Percentiles rank a stretch among this genome's conserved stretches.
Evolutionary conservation across 2,888 invertebrate genomes (phyloP).

Genomic region (Pammene aurita): DNA sequence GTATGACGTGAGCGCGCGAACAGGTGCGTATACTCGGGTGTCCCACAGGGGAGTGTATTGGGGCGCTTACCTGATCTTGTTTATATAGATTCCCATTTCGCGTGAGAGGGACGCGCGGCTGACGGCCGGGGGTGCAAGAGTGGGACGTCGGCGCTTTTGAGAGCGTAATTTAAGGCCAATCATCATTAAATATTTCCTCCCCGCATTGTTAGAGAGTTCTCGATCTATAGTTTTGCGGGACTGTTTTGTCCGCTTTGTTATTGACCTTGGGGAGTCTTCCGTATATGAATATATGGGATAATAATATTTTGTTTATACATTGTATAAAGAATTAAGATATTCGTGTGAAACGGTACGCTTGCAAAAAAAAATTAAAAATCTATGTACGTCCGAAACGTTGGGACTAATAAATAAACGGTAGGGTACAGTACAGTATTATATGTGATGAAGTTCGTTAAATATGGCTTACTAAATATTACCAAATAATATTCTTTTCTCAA

Average conservation of each 20-base stretch:
- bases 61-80: constrained; percentile 70
- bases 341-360: too few species aligned
- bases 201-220: constrained; percentile 62
- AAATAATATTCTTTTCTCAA: too few species aligned
- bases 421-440: too few species aligned
- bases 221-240: constrained; percentile 37
- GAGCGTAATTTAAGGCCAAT: constrained; percentile 82
- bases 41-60: constrained; percentile 72
- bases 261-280: constrained; percentile 33
- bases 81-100: constrained; percentile 77
- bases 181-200: constrained; percentile 82
- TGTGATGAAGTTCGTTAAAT: too few species aligned
- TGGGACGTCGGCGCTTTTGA: constrained; percentile 61
- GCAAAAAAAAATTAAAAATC: too few species aligned
- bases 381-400: too few species aligned
- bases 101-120: constrained; percentile 59
- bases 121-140: constrained; percentile 53
- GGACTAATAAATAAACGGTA: too few species aligned
- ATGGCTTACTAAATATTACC: too few species aligned
- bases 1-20: constrained; percentile 43
- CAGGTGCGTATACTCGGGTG: constrained; percentile 65
- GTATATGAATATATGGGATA: neutral
- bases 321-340: too few species aligned
- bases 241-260: constrained; percentile 26
- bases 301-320: neutral